Evolutionary conservation across 2,113 vertebrate species (phyloP).

Genomic region (Fulica atra): DNA sequence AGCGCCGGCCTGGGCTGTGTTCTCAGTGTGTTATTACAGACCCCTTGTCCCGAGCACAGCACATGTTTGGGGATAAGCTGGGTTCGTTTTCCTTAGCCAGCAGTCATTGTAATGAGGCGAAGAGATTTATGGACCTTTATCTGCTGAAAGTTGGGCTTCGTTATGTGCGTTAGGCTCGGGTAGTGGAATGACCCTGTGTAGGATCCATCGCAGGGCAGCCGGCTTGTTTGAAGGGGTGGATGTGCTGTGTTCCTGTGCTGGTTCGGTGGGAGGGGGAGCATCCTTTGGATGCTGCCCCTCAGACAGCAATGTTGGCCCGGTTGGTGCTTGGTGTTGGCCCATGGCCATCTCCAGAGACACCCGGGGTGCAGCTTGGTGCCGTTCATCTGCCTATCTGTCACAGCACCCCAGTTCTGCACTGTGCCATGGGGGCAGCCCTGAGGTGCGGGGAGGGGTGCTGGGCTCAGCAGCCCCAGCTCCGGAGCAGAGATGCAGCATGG

Average conservation of each 20-base stretch:
- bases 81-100: neutral
- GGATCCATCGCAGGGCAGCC: fast-evolving
- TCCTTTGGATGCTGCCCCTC: neutral
- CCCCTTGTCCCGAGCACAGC: neutral
- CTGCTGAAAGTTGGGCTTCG: neutral
- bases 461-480: neutral
- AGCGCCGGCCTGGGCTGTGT: neutral
- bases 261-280: neutral
- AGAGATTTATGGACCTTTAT: conserved; percentile 36
- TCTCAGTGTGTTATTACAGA: conserved; percentile 20
- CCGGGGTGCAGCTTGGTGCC: fast-evolving
- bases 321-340: neutral
- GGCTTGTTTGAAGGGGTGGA: fast-evolving
- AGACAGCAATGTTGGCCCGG: neutral
- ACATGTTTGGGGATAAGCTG: neutral
- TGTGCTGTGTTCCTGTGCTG: neutral
- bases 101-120: neutral
- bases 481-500: fast-evolving
- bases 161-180: neutral
- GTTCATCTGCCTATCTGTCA: neutral
- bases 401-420: neutral
- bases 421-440: no score
- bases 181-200: neutral
- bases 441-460: neutral
- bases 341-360: neutral